Percentiles rank a stretch among this genome's conserved stretches.
Conservation (phyloP, 2,888 invertebrate genomes). For the Drepana falcataria region DNA sequence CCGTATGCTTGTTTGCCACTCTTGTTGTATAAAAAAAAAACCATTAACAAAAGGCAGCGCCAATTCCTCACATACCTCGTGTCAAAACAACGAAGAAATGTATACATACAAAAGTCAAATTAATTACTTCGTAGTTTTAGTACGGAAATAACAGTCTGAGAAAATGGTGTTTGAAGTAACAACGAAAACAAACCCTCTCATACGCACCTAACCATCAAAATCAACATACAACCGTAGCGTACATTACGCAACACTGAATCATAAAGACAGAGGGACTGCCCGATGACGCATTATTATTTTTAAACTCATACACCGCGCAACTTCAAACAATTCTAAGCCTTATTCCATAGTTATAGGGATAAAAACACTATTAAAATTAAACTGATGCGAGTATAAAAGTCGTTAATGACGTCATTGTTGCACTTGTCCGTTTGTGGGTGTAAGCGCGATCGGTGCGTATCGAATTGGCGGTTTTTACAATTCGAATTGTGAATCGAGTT, state of each 20-base stretch:
- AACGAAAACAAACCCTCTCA: slow-evolving; percentile 38
- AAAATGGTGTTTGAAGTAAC: slow-evolving; percentile 19
- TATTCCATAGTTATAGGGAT: slow-evolving; percentile 14
- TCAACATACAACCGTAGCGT: slow-evolving; percentile 58
- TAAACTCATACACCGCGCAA: slow-evolving; percentile 60
- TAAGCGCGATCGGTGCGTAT: slow-evolving; percentile 57
- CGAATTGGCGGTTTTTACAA: slow-evolving; percentile 68
- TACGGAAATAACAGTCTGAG: neutral
- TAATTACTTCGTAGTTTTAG: neutral
- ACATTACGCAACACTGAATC: slow-evolving; percentile 56
- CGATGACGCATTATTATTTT: slow-evolving; percentile 72
- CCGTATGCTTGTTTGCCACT: too few species aligned
- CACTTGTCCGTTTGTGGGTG: slow-evolving; percentile 60
- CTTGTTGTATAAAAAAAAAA: too few species aligned
- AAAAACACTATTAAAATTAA: slow-evolving; percentile 3
- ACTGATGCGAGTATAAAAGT: slow-evolving; percentile 10
- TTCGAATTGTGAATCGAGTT: slow-evolving; percentile 51
- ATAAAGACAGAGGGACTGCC: slow-evolving; percentile 66
- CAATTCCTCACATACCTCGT: too few species aligned
- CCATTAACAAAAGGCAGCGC: too few species aligned
- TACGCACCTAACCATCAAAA: slow-evolving; percentile 49
- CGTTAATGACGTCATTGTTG: slow-evolving; percentile 58
- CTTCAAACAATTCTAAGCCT: slow-evolving; percentile 27
- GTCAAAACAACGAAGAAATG: too few species aligned
- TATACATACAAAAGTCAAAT: too few species aligned